Percentiles rank a stretch among this genome's conserved stretches.
phyloP scores from a whole-genome alignment of 1,140 invertebrate genomes.

The Carposina sasakii region DNA sequence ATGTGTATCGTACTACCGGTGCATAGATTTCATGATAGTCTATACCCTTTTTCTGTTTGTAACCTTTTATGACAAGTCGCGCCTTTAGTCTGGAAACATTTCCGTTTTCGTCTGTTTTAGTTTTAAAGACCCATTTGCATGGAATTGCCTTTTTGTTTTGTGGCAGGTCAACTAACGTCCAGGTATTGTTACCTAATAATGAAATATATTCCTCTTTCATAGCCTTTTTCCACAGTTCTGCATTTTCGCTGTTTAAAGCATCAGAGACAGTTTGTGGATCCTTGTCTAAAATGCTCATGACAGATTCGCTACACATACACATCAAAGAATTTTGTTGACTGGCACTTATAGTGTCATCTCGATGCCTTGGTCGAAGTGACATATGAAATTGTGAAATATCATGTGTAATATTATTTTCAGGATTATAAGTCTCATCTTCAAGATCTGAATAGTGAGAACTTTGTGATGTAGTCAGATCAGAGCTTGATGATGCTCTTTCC shows the following conservation, averaged over 20 bases:
- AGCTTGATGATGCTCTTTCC: too few relatives aligned
- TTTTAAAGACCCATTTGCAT: conserved; percentile 59
- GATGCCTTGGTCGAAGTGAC: neutral
- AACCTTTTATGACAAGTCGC: conserved; percentile 39
- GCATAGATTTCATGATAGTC: conserved; percentile 40
- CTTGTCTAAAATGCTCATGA: neutral
- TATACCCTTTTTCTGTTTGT: conserved; percentile 25
- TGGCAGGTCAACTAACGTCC: conserved; percentile 27
- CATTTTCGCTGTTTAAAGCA: conserved; percentile 12
- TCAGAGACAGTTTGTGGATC: conserved; percentile 13
- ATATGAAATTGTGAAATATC: neutral
- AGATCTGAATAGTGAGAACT: too few relatives aligned
- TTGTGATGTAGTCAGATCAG: too few relatives aligned
- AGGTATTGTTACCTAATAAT: conserved; percentile 41
- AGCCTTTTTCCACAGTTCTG: conserved; percentile 27
- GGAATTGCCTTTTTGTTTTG: conserved; percentile 26
- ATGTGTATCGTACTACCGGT: conserved; percentile 29
- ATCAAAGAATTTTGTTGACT: neutral
- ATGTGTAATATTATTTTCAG: neutral
- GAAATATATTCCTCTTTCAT: conserved; percentile 35
- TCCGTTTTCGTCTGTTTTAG: conserved; percentile 38
- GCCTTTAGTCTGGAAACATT: conserved; percentile 25
- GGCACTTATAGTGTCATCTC: neutral
- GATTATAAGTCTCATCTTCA: neutral
- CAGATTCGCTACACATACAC: neutral